Percentiles rank a stretch among this genome's conserved stretches.
Conservation (phyloP, 2,888 invertebrate genomes). For the Neoascia interrupta region DNA sequence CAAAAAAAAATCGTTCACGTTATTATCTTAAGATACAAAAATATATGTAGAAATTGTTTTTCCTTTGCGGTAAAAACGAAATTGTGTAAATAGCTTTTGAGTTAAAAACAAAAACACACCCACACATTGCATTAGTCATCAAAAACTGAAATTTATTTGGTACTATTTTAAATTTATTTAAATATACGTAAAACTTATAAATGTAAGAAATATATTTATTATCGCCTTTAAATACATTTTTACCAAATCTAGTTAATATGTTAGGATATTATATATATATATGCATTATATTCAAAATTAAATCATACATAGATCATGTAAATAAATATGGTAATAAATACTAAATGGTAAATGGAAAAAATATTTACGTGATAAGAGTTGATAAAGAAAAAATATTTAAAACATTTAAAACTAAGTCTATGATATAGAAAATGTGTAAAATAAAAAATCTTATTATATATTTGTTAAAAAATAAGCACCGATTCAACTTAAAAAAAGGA, state of each 20-base stretch:
- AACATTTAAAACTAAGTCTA: conserved; percentile 32
- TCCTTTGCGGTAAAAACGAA: background rate
- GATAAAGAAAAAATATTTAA: conserved; percentile 6
- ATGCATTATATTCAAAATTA: background rate
- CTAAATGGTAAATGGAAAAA: conserved; percentile 8
- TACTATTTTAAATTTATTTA: conserved; percentile 5
- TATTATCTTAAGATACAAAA: background rate
- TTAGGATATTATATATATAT: conserved; percentile 13
- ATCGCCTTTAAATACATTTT: conserved; percentile 61
- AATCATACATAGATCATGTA: background rate
- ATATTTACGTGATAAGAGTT: background rate
- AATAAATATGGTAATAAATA: conserved; percentile 1
- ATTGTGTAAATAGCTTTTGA: conserved; percentile 31
- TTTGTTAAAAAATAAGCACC: conserved; percentile 57
- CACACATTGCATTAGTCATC: no score
- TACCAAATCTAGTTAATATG: conserved; percentile 49
- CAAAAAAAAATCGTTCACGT: conserved; percentile 22
- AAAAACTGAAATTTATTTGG: background rate
- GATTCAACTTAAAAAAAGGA: conserved; percentile 29
- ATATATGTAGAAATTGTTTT: background rate
- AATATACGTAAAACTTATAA: conserved; percentile 52
- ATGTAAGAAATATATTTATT: no score
- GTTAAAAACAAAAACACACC: background rate
- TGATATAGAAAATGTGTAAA: conserved; percentile 39
- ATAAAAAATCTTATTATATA: conserved; percentile 46